phyloP scores from a whole-genome alignment of 2,113 vertebrate genomes.

The Chionomys nivalis region DNA sequence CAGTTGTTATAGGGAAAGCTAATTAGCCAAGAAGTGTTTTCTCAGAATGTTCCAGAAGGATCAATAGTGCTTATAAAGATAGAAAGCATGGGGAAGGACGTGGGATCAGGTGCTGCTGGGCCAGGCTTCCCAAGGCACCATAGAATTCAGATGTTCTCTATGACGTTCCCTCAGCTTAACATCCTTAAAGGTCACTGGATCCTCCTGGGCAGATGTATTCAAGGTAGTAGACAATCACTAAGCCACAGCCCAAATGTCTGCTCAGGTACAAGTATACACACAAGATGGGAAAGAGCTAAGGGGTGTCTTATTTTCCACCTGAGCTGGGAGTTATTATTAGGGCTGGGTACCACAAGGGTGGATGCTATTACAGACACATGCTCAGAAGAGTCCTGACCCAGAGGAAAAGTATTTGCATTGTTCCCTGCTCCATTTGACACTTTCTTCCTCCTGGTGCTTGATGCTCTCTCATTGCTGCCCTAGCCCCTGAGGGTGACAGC shows the following conservation, averaged over 20 bases:
- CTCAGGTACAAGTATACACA: too few species aligned
- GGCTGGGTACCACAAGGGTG: background rate
- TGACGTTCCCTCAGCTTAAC: background rate
- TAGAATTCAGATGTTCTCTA: background rate
- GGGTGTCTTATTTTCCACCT: background rate
- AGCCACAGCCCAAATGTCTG: background rate
- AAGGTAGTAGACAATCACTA: background rate
- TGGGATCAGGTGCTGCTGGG: rapidly evolving
- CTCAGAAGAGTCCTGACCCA: background rate
- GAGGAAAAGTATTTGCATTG: rapidly evolving
- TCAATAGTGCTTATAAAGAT: background rate
- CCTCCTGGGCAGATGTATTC: background rate
- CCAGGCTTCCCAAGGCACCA: too few species aligned
- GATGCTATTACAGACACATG: background rate
- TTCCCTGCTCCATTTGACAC: rapidly evolving
- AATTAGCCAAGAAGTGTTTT: background rate
- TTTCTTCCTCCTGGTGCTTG: background rate
- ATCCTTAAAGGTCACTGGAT: background rate
- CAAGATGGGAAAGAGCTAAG: background rate
- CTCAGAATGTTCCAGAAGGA: background rate
- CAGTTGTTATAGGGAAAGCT: background rate
- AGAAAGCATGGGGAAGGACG: background rate
- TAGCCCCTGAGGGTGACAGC: rapidly evolving
- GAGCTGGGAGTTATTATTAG: too few species aligned
- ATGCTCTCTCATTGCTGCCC: background rate